Evolutionary conservation across 2,888 invertebrate genomes (phyloP), one percentile per base, ranked within the genome.

Genomic region (Aphelenchoides bicaudatus): DNA sequence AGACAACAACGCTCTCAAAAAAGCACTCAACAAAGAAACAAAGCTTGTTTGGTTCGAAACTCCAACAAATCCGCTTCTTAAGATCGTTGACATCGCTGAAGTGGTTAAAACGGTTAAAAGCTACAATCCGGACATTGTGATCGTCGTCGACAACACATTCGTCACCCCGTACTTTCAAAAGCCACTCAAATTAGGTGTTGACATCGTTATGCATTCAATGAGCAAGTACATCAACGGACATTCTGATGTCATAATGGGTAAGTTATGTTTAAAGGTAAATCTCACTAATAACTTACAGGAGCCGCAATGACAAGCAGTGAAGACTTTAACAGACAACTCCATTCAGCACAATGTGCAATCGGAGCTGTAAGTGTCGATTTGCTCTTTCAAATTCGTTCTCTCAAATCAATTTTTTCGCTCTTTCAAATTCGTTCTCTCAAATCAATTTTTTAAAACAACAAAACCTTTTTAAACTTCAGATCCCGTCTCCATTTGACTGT

Each of bases 141-240:
- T 91, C 23, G 88, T 87, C 0, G 89, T 92, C 1, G 93, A 96
- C 81, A 94, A 93, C 79, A 94, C 94, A 16, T 94, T 96, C 82
- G 72, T 76, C 72, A 67, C 70, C 10, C 75, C 75, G 21, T 75
- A 69, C 62, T 76, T 76, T 68, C 74, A 94, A 87, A 85, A 87
- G 59, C 96, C 96, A 0, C 81, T 98, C 55, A 86, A 87, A 23
- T 84, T 92, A 31, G 96, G 94, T 0, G 93, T 90, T 1, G 93
- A 98, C 80, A 82, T 94, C 55, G 88, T 87, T 1, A 82, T 90
- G 71, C 92, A 96, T 81, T 96, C 96, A 0, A 78, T 93, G 55
- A 92, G 93, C 0, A 98, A 98, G 82, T 98, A 94, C 79, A 89
- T 98, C 87, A 98, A 98, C 81, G 96, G 96, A 0, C 96, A 98